A percentile compares a stretch with the other conserved stretches of the same genome.
Evolutionary conservation across 2,113 vertebrate genomes (phyloP).

Genomic region (Camelus dromedarius): DNA sequence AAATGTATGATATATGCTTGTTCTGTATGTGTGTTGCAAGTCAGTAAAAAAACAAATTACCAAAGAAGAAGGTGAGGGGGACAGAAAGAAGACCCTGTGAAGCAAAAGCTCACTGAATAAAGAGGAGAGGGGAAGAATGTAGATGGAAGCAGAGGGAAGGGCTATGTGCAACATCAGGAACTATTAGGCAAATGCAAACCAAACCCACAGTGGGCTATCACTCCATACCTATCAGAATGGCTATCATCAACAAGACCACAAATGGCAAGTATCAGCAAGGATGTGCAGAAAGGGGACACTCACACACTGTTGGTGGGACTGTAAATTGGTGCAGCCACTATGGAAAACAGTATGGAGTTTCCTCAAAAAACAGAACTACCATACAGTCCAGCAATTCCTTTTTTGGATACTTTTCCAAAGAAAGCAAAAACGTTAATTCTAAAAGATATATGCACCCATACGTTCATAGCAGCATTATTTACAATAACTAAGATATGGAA

Average conservation of each 20-base stretch:
- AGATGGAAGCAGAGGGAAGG: not conserved
- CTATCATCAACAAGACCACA: not conserved
- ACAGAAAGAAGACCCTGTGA: not conserved
- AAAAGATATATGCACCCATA: not conserved
- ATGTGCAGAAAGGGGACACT: not conserved
- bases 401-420: not conserved
- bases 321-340: not conserved
- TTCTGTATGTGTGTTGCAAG: not conserved
- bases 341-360: not conserved
- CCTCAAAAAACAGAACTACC: not conserved
- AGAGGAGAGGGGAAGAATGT: no score
- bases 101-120: not conserved
- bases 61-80: not conserved
- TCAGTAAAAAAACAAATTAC: not conserved
- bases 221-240: not conserved
- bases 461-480: not conserved
- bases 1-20: not conserved
- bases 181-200: not conserved
- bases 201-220: not conserved
- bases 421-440: not conserved
- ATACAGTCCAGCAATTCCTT: not conserved
- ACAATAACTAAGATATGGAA: not conserved
- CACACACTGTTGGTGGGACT: not conserved
- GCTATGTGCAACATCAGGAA: not conserved
- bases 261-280: not conserved